Base-by-base conservation (phyloP, 2,797 vertebrate genomes). In the Podargus strigoides region DNA sequence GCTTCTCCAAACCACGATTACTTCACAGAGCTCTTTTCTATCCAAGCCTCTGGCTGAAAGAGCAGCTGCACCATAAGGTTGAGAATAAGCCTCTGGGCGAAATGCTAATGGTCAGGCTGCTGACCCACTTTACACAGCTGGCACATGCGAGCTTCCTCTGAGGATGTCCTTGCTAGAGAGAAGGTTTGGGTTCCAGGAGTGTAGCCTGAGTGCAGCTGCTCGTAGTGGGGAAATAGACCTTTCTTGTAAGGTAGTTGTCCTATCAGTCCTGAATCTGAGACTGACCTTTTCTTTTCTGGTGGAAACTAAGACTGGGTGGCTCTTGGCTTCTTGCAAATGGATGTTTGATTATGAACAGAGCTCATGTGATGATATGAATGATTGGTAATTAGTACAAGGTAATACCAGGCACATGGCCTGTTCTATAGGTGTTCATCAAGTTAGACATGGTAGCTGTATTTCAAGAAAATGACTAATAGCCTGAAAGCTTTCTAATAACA, bases 401-500 rank as follows among this genome's bases (percentile, higher is more conserved):
- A 95, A 81, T 94, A 91, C 68, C 66, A 88, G 89, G 87, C 63
- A 88, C 85, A 79, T 78, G 91, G 73, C 47, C 63, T 82, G 52
- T 87, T 93, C 55, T 36, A 32, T 27, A 90, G 74, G 76, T 58
- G 44, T 26, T 67, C 87, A 89, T 86, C 70, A 88, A 94, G 42
- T 59, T 47, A 74, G 67, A n/a, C 34, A 27, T 60, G 59, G 82
- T 81, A 81, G 50, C 36, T 84, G 32, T 62, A 72, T 73, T 95
- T 91, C 68, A 94, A 62, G 59, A 88, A 90, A 95, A 94, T 56
- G n/a, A 18, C 59, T 76, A 84, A 88, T 89, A 95, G n/a, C 52
- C 78, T 76, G 59, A 78, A 91, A 77, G 70, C 59, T 93, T 91
- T 86, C 70, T 94, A 92, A 89, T 84, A 94, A 44, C 74, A 90